Evolutionary conservation across 2,113 vertebrate genomes (phyloP).

Genomic region (Cyphomyrus plagiostoma): DNA sequence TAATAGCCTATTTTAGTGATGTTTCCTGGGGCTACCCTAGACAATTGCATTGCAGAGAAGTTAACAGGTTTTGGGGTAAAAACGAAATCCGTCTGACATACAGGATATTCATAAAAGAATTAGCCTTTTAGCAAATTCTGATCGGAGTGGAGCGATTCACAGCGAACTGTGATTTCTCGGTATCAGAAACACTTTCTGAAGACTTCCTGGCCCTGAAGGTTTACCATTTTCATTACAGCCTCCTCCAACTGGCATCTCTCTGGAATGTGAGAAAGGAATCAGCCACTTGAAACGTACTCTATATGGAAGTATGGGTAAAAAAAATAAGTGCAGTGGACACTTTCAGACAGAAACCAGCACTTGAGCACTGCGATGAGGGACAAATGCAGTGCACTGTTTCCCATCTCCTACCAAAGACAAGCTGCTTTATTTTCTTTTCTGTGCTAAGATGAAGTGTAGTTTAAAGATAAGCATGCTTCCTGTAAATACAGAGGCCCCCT

Average conservation of each 20-base stretch:
- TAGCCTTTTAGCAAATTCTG: not conserved
- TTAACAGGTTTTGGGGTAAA: not conserved
- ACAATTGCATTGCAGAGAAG: not conserved
- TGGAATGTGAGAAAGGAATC: not conserved
- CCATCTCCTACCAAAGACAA: not conserved
- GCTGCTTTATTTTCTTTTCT: not conserved
- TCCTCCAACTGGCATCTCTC: not conserved
- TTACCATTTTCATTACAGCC: not conserved
- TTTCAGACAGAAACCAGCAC: not conserved
- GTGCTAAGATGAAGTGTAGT: not conserved
- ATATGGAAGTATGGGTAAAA: not conserved
- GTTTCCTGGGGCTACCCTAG: not conserved
- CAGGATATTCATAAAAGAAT: not conserved
- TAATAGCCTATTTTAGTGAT: not conserved
- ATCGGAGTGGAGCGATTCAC: not conserved
- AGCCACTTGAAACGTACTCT: not conserved
- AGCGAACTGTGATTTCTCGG: not conserved
- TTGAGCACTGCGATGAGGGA: not conserved
- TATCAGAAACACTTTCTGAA: conserved; percentile 9
- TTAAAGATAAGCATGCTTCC: not conserved
- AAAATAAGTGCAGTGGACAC: not conserved
- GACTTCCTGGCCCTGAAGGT: not conserved
- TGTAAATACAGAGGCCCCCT: not conserved
- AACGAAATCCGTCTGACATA: not conserved
- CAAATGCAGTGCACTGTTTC: not conserved